A percentile compares a stretch with the other conserved stretches of the same genome.
Evolutionary conservation across 2,113 vertebrate genomes (phyloP).

Genomic region (Cyphomyrus discorhynchus): DNA sequence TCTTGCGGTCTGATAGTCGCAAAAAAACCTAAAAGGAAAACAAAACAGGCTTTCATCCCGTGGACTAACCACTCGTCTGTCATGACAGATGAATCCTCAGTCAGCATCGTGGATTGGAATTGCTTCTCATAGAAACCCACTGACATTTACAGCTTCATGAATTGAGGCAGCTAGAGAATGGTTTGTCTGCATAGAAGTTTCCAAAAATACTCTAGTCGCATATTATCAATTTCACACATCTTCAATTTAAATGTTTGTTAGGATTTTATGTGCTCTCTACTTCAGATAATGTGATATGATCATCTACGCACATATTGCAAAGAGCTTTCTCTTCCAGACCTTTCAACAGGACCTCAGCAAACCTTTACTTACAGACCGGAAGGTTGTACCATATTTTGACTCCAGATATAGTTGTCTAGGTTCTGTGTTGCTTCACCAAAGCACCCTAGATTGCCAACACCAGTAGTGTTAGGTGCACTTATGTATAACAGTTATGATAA

Average conservation of each 20-base stretch:
- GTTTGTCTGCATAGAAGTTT: neutral
- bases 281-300: neutral
- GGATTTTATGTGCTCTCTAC: neutral
- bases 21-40: neutral
- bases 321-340: neutral
- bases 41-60: neutral
- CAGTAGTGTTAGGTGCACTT: neutral
- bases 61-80: neutral
- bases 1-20: neutral
- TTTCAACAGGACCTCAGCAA: neutral
- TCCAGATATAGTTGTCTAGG: neutral
- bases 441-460: neutral
- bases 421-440: neutral
- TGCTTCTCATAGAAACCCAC: neutral
- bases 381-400: neutral
- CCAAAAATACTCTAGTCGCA: neutral
- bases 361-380: neutral
- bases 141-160: neutral
- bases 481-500: conserved; percentile 17
- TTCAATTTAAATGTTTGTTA: neutral
- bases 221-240: neutral
- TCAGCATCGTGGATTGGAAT: neutral
- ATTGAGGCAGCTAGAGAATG: neutral
- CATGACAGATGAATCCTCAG: neutral
- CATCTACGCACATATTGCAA: neutral